Conservation (phyloP, 2,797 vertebrate genomes). For the Cynodonichthys magdalenae region DNA sequence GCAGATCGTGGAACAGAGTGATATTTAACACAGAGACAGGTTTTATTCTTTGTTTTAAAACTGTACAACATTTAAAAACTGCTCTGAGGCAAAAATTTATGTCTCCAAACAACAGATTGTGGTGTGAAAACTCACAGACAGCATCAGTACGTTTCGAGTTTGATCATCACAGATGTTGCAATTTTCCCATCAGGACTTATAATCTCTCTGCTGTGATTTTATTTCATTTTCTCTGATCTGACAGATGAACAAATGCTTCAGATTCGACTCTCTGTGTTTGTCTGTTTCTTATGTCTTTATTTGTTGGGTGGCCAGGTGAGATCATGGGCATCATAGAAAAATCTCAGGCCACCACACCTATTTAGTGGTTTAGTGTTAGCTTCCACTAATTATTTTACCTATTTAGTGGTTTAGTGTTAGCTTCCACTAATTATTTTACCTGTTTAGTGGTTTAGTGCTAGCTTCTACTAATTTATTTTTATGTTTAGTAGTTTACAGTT, state of each 20-base stretch:
- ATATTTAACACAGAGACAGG: conserved; percentile 1
- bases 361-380: too few relatives aligned
- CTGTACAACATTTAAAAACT: conserved; percentile 31
- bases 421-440: too few relatives aligned
- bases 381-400: too few relatives aligned
- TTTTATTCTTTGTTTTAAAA: conserved; percentile 33
- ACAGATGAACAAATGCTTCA: conserved; percentile 55
- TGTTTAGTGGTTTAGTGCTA: too few relatives aligned
- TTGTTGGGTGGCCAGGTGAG: too few relatives aligned
- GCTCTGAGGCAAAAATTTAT: conserved; percentile 30
- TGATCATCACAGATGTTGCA: conserved; percentile 59
- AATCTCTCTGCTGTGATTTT: conserved; percentile 51
- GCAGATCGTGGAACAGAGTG: conserved; percentile 23
- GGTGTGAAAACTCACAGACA: conserved; percentile 48
- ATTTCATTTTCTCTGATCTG: conserved; percentile 27
- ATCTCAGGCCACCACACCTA: too few relatives aligned
- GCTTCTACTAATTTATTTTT: too few relatives aligned
- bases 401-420: too few relatives aligned
- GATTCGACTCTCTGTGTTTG: too few relatives aligned
- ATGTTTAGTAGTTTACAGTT: too few relatives aligned
- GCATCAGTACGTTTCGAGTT: conserved; percentile 42
- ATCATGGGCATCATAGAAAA: too few relatives aligned
- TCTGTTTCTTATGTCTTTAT: conserved; percentile 51
- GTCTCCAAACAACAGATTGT: conserved; percentile 26
- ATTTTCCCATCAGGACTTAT: conserved; percentile 57